Evolutionary conservation across 2,888 invertebrate species (phyloP), one percentile per base, ranked within the genome.

Genomic region (Noctua fimbriata): DNA sequence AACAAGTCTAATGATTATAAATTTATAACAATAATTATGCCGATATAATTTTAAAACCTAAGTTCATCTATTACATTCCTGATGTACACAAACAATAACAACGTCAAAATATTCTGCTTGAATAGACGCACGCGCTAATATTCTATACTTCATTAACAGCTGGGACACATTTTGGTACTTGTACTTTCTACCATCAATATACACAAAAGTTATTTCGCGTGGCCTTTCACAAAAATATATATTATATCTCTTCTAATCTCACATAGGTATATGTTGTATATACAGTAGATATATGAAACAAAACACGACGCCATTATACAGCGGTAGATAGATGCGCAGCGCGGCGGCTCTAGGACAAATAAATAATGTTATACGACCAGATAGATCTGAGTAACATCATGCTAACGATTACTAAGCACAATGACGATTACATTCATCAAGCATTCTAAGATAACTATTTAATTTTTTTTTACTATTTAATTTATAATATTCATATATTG

Each of bases 361-460:
- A 88, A 92, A 90, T 91, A 90, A 89, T 91, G 91, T 91, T 91
- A 90, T 89, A 93, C 91, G 92, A 94, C 93, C 94, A 93, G 92
- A 93, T 92, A 93, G 85, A 91, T 92, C 93, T 90, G 95, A 94
- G 95, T 95, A 94, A 95, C 94, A 95, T 94, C 95, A 94, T 94
- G 95, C 96, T 95, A 95, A 95, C 95, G 93, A 94, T 95, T 93
- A 94, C 96, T 96, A 96, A 96, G 96, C 96, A 97, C 96, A 96
- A 95, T 96, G 96, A 96, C 96, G 93, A 95, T 94, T 95, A 96
- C 95, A 96, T 94, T 96, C 94, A 96, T 96, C 94, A 97, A 96
- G 96, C 97, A 92, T 93, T 94, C 96, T 96, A 96, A 96, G 91
- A 93, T 94, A 95, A 93, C 94, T 96, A 96, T 94, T 88, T 92